Conservation (phyloP, 2,888 invertebrate genomes). For the Pecten maximus region DNA sequence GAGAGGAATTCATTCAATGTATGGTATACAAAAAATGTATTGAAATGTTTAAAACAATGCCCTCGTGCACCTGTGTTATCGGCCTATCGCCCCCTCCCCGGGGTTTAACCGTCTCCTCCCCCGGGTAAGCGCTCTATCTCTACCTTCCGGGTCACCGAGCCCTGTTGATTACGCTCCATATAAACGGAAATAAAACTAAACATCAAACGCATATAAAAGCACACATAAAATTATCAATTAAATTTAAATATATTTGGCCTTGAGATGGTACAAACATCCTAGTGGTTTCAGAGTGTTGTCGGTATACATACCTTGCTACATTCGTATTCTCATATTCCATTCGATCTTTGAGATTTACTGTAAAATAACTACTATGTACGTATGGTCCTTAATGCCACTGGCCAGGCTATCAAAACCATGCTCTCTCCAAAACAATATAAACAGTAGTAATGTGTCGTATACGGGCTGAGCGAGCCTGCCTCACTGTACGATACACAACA, state of each 20-base stretch:
- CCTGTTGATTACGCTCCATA: not conserved
- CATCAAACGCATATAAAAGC: not conserved
- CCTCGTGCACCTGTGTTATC: not conserved
- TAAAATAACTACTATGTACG: slow-evolving; percentile 19
- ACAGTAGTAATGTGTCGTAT: not conserved
- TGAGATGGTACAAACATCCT: not conserved
- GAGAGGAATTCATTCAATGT: not conserved
- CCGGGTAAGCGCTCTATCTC: not conserved
- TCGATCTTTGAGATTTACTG: slow-evolving; percentile 9
- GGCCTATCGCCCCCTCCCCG: not conserved
- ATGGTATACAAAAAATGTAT: not conserved
- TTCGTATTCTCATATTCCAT: not conserved
- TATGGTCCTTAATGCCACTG: not conserved
- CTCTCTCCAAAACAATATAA: slow-evolving; percentile 29
- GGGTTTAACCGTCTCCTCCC: not conserved
- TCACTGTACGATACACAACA: slow-evolving; percentile 31
- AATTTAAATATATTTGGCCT: slow-evolving; percentile 12
- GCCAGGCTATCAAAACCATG: slow-evolving; percentile 22
- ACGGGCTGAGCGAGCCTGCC: slow-evolving; percentile 8
- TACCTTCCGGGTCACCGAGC: not conserved
- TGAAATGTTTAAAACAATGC: not conserved
- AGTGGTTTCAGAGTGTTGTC: not conserved
- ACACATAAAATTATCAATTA: slow-evolving; percentile 33
- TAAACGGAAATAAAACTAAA: slow-evolving; percentile 1
- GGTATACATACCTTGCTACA: slow-evolving; percentile 2